Conservation (phyloP, 23 tunicate genomes). For the Halocynthia roretzi region DNA sequence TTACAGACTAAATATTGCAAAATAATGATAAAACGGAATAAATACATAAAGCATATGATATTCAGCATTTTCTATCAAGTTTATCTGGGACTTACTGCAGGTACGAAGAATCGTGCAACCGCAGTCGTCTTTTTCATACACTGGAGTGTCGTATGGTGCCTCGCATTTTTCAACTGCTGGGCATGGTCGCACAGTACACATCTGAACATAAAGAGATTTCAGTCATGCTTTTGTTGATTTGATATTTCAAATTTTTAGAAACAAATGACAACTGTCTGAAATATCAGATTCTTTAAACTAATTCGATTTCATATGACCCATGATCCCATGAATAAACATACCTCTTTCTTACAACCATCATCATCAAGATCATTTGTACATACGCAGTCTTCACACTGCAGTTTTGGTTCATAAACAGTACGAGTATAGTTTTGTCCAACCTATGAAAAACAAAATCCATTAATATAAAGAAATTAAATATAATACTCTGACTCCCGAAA, state of each 20-base stretch:
- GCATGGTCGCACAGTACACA: conserved; percentile 30
- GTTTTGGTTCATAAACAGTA: neutral
- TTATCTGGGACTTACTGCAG: conserved; percentile 30
- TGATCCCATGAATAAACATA: neutral
- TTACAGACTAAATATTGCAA: conserved; percentile 14
- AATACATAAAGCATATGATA: neutral
- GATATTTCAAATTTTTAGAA: neutral
- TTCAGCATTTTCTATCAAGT: neutral
- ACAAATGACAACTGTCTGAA: too few relatives aligned
- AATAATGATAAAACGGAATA: neutral
- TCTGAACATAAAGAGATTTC: neutral
- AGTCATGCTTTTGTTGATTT: neutral
- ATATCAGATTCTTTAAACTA: too few relatives aligned
- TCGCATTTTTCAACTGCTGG: conserved; percentile 29
- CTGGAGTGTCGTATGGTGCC: conserved; percentile 31
- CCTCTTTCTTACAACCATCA: conserved; percentile 47
- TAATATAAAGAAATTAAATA: neutral
- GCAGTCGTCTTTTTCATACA: conserved; percentile 27
- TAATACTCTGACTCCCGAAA: neutral
- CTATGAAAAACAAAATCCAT: conserved; percentile 1
- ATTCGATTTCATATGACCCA: neutral
- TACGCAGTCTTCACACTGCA: conserved; percentile 43
- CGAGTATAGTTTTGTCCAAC: conserved; percentile 6
- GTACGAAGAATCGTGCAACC: conserved; percentile 41
- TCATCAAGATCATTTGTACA: conserved; percentile 40